These are phyloP conservation scores for Lucilia sericata DNA, from an alignment of 1,140 invertebrate genomes.

Conservation along the genomic window DNA sequence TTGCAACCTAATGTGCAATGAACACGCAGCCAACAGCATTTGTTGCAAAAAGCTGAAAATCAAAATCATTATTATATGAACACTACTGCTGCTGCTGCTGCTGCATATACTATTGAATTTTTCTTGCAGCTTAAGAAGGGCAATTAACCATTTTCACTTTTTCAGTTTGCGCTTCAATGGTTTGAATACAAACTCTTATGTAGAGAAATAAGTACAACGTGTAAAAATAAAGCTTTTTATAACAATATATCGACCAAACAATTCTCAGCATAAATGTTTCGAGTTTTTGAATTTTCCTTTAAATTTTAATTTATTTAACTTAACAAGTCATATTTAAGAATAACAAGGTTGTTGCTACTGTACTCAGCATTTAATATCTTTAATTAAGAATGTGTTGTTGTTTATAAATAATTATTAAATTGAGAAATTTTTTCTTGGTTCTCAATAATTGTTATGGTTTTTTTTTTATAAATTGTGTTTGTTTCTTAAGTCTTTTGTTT, in stretches of 20 bases:
- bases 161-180: constrained; percentile 24
- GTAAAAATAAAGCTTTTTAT: not conserved
- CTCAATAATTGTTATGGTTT: too few relatives aligned
- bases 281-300: not conserved
- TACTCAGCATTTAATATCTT: too few relatives aligned
- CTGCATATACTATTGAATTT: not conserved
- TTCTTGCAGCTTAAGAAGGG: not conserved
- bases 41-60: not conserved
- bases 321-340: not conserved
- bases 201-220: not conserved
- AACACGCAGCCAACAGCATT: constrained; percentile 10
- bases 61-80: not conserved
- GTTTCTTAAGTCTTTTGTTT: too few relatives aligned
- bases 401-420: too few relatives aligned
- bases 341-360: not conserved
- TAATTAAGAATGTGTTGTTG: too few relatives aligned
- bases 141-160: constrained; percentile 4
- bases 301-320: not conserved
- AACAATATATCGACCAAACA: not conserved
- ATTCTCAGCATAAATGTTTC: not conserved
- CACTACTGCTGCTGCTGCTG: not conserved
- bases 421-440: too few relatives aligned
- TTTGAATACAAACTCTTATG: not conserved
- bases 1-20: constrained; percentile 23
- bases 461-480: too few relatives aligned